Percentiles rank a stretch among this genome's conserved stretches.
phyloP scores from a whole-genome alignment of 2,888 invertebrate species.

The Lottia scabra region DNA sequence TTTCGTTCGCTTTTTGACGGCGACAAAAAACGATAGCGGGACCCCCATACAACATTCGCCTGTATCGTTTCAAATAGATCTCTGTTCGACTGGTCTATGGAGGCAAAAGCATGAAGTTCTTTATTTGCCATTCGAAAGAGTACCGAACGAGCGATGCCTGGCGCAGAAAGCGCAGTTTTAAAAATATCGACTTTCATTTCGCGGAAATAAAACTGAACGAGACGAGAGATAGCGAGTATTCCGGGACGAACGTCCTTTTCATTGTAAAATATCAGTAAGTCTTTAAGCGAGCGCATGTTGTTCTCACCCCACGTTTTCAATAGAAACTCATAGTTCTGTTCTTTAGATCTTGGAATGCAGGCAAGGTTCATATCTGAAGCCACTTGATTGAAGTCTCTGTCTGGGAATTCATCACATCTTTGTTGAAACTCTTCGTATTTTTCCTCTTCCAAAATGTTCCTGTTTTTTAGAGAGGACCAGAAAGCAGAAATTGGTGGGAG shows the following conservation, averaged over 20 bases:
- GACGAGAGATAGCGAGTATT: slow-evolving; percentile 7
- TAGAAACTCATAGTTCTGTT: too few species aligned
- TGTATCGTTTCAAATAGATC: too few species aligned
- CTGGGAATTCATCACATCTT: too few species aligned
- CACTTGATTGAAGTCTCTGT: too few species aligned
- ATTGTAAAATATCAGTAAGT: slow-evolving; percentile 4
- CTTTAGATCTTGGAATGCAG: too few species aligned
- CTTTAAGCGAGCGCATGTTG: slow-evolving; percentile 3
- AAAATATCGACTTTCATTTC: slow-evolving; percentile 9
- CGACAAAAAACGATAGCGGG: slow-evolving; percentile 21
- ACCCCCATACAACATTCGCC: slow-evolving; percentile 17
- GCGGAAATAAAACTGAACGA: slow-evolving; percentile 8
- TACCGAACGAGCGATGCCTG: background rate
- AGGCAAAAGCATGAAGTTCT: background rate
- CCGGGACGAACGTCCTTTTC: slow-evolving; percentile 8
- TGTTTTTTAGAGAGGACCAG: too few species aligned
- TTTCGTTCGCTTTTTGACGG: slow-evolving; percentile 19
- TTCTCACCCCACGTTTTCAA: too few species aligned
- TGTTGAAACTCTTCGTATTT: too few species aligned
- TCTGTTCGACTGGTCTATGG: background rate
- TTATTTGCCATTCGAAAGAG: background rate
- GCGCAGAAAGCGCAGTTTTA: background rate
- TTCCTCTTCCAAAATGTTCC: too few species aligned
- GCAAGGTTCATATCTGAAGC: too few species aligned
- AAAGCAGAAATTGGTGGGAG: too few species aligned